phyloP scores from a whole-genome alignment of 2,888 invertebrate species.

The Tortrix viridana region DNA sequence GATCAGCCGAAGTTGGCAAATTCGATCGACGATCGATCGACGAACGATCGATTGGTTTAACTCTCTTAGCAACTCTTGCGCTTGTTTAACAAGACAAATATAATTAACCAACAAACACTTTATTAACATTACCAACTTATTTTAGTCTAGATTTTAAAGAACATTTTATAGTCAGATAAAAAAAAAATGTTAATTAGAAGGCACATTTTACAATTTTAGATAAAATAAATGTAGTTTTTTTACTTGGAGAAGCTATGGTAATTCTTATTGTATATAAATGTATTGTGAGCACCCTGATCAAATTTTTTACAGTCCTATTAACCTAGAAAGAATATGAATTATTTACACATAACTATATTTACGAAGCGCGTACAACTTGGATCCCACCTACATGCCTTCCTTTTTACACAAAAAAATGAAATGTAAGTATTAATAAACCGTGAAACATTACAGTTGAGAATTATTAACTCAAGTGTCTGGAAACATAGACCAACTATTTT shows the following conservation, averaged over 20 bases:
- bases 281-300: conserved; percentile 30
- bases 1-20: too few species aligned
- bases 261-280: neutral
- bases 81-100: too few species aligned
- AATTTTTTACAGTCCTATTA: conserved; percentile 84
- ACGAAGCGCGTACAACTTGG: conserved; percentile 74
- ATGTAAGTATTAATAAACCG: conserved; percentile 9
- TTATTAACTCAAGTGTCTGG: conserved; percentile 48
- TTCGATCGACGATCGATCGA: too few species aligned
- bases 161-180: too few species aligned
- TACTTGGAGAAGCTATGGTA: neutral
- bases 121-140: too few species aligned
- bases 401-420: conserved; percentile 59
- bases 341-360: conserved; percentile 74
- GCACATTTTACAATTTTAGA: too few species aligned
- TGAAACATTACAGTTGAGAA: conserved; percentile 52
- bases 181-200: neutral
- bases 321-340: conserved; percentile 79
- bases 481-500: conserved; percentile 21
- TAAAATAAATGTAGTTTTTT: too few species aligned
- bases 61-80: too few species aligned
- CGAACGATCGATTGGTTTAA: too few species aligned
- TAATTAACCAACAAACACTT: too few species aligned
- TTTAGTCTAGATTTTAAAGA: too few species aligned
- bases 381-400: conserved; percentile 62